These are phyloP conservation scores for Tetramorium simillimum DNA, from an alignment of 1,140 invertebrate genomes.

Conservation along the genomic window DNA sequence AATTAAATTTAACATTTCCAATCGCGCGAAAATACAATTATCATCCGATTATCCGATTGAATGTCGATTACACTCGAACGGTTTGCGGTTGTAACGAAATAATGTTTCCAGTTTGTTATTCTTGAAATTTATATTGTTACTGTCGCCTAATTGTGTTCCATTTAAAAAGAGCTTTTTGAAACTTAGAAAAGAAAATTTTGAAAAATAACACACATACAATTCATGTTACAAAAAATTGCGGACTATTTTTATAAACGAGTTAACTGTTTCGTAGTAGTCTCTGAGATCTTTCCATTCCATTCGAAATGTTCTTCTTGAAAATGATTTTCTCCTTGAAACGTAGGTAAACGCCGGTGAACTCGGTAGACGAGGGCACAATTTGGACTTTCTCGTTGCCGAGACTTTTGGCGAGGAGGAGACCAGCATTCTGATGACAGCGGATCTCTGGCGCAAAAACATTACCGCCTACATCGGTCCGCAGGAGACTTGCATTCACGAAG, in stretches of 20 bases:
- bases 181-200: neutral
- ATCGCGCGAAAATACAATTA: conserved; percentile 11
- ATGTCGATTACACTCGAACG: neutral
- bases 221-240: neutral
- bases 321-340: neutral
- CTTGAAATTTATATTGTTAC: neutral
- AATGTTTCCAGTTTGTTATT: neutral
- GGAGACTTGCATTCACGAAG: conserved; percentile 97
- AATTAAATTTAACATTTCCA: conserved; percentile 47
- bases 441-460: conserved; percentile 94
- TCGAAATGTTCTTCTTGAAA: neutral
- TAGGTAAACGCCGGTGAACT: conserved; percentile 87
- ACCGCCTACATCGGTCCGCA: conserved; percentile 97
- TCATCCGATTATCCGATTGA: neutral
- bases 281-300: neutral
- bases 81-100: neutral
- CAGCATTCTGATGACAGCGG: conserved; percentile 94
- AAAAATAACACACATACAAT: neutral
- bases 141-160: neutral
- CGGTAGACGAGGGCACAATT: conserved; percentile 87
- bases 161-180: neutral
- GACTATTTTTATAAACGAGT: neutral
- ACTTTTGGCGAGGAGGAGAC: conserved; percentile 95
- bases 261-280: neutral
- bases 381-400: conserved; percentile 95